Conservation (phyloP, 2,888 invertebrate species). For the Papilio gigon region DNA sequence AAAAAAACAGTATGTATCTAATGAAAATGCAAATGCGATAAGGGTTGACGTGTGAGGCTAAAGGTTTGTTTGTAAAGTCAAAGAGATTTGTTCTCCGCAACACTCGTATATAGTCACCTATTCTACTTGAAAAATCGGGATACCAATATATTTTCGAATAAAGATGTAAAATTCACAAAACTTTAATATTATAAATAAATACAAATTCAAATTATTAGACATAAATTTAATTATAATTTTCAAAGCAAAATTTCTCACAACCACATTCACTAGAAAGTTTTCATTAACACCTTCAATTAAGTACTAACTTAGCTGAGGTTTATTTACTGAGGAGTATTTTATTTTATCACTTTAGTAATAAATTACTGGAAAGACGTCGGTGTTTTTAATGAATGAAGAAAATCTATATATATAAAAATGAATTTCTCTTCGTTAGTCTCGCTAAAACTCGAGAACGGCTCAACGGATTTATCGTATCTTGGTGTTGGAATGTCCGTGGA, state of each 20-base stretch:
- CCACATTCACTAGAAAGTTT: background rate
- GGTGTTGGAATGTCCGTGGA: no score
- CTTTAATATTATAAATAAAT: background rate
- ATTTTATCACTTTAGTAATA: background rate
- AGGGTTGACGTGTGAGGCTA: background rate
- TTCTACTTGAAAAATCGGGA: background rate
- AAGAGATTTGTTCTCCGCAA: background rate
- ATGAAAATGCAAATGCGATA: background rate
- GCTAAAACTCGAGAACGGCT: no score
- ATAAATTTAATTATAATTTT: background rate
- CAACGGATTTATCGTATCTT: no score
- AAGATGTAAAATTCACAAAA: no score
- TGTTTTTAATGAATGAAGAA: no score
- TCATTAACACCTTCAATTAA: background rate
- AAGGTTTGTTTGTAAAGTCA: background rate
- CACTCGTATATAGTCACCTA: background rate
- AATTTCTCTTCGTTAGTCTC: no score
- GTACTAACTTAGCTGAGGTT: background rate
- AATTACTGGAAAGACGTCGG: background rate
- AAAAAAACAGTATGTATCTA: background rate
- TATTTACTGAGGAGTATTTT: no score
- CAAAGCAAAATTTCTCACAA: background rate
- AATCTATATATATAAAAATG: no score
- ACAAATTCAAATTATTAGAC: background rate
- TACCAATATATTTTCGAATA: background rate